Evolutionary conservation across 1,140 invertebrate species (phyloP).

Genomic region (Caenorhabditis brenneri): DNA sequence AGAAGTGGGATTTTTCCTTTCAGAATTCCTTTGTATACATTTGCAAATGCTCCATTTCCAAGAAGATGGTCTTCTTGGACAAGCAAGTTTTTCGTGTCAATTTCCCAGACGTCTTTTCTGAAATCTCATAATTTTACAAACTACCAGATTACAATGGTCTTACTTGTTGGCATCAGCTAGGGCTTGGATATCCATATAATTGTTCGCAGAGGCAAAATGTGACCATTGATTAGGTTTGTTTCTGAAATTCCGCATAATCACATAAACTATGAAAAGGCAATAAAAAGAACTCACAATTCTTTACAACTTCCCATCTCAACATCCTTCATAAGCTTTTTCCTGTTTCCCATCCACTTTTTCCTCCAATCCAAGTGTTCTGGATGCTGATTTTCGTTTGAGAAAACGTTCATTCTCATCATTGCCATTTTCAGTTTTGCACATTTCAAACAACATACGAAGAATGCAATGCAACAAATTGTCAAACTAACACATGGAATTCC

Average conservation of each 20-base stretch:
- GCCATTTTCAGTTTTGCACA: slow-evolving; percentile 18
- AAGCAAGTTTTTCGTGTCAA: slow-evolving; percentile 34
- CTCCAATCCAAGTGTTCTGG: neutral
- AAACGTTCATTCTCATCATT: slow-evolving; percentile 25
- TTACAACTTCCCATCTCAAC: neutral
- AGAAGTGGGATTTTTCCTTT: slow-evolving; percentile 49
- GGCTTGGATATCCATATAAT: slow-evolving; percentile 43
- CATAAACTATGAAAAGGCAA: neutral
- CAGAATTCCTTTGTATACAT: slow-evolving; percentile 39
- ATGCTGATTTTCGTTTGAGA: neutral
- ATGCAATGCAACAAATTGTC: slow-evolving; percentile 20
- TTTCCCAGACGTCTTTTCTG: slow-evolving; percentile 50
- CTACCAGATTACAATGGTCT: neutral
- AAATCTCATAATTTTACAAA: too few species aligned
- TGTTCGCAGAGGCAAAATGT: slow-evolving; percentile 40
- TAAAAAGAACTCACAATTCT: neutral
- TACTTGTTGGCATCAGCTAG: slow-evolving; percentile 43
- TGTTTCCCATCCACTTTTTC: neutral
- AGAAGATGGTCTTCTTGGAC: slow-evolving; percentile 46
- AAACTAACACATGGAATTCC: slow-evolving; percentile 1
- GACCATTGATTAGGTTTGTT: neutral
- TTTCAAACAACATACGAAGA: slow-evolving; percentile 25
- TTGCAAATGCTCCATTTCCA: slow-evolving; percentile 50
- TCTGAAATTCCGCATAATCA: neutral
- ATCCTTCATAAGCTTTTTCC: neutral